A percentile compares a stretch with the other conserved stretches of the same genome.
Evolutionary conservation across 2,113 vertebrate species (phyloP).

Genomic region (Paramormyrops kingsleyae): DNA sequence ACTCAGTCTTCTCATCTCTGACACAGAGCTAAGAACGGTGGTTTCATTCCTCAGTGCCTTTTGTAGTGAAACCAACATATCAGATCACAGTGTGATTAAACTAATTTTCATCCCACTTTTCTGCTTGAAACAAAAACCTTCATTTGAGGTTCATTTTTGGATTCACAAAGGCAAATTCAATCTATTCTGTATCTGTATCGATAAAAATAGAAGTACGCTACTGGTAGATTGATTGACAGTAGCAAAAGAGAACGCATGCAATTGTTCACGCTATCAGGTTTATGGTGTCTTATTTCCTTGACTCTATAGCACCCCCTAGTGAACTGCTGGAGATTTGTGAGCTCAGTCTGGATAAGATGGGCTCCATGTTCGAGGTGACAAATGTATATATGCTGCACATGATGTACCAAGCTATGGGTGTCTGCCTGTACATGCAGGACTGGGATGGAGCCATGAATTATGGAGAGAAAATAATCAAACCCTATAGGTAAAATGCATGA

Average conservation of each 20-base stretch:
- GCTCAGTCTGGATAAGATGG: conserved; percentile 92
- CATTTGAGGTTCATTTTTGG: not conserved
- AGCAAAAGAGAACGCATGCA: not conserved
- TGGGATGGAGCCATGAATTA: conserved; percentile 91
- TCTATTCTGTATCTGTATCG: not conserved
- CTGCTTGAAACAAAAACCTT: not conserved
- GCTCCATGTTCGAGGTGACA: conserved; percentile 79
- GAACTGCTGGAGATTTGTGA: conserved; percentile 95
- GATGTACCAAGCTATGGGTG: conserved; percentile 99
- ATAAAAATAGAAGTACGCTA: not conserved
- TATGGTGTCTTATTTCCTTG: conserved; percentile 58
- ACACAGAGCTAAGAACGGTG: not conserved
- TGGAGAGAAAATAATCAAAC: conserved; percentile 83
- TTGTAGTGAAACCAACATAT: not conserved
- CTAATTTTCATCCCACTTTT: not conserved
- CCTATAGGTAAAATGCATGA: conserved; percentile 62
- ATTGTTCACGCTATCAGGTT: not conserved
- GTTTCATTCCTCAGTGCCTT: not conserved
- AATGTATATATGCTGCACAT: conserved; percentile 98
- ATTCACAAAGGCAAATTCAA: not conserved
- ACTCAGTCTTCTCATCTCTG: not conserved
- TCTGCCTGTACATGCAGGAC: conserved; percentile 94
- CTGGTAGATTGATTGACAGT: not conserved
- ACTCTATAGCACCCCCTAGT: conserved; percentile 73
- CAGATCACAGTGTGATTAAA: not conserved